Base-by-base conservation (phyloP, 1,140 invertebrate species). In the Hycleus cichorii region DNA sequence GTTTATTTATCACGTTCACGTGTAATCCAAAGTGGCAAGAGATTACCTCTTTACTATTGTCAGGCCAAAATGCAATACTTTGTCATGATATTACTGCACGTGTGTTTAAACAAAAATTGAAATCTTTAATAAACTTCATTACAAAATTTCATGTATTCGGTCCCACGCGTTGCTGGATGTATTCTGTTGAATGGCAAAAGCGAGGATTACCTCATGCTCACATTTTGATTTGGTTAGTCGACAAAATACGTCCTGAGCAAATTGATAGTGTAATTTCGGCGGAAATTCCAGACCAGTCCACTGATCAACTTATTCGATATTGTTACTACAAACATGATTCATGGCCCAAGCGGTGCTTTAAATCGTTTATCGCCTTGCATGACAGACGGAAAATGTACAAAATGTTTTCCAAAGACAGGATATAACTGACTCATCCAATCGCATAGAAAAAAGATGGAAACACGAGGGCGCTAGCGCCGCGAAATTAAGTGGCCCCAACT, bases 21-120 rank as follows among this genome's bases (percentile, higher is more conserved):
- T 72, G 70, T 58, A 79, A 83, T 77, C 74, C 75, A 68, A 64
- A 77, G 56, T 84, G 80, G 69, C 51, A 44, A 9, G 73, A 75
- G 68, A 76, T 76, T 60, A 50, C 64, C 57, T 55, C 63, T 52
- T 53, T 66, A 49, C 62, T 76, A 55, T 60, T 75, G n/a, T 63
- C 58, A 49, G 64, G 44, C 63, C 69, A 44, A 70, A 64, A n/a
- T 62, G 65, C 42, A 67, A 74, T 61, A 74, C 72, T 46, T 79
- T 76, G 68, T 71, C 77, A 72, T 60, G 69, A 73, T 61, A 66
- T 74, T 55, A 67, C 59, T 39, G 68, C 67, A 58, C 47, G 72
- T 18, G 68, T 75, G 5, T 75, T 74, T 43, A 66, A 64, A 65
- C 59, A 68, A 66, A 74, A 70, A 62, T 57, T 70, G 38, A 66